phyloP scores from a whole-genome alignment of 1,140 invertebrate genomes.

The Eupeodes corollae region DNA sequence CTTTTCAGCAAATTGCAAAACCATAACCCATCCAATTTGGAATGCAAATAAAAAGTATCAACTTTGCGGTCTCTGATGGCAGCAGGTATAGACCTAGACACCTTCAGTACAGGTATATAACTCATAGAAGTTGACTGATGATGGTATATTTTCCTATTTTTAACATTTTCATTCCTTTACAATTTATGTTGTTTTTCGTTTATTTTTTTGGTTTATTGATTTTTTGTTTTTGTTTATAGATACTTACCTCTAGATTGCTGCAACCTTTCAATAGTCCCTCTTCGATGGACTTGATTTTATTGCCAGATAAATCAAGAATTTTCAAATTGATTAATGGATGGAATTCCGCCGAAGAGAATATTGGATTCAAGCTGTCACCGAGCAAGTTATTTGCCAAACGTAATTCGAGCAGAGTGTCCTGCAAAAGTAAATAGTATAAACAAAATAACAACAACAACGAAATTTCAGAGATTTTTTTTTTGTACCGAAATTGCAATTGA shows the following conservation, averaged over 20 bases:
- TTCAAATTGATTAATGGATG: constrained; percentile 60
- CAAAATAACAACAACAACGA: no score
- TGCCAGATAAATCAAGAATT: constrained; percentile 64
- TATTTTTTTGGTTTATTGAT: not conserved
- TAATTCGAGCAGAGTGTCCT: constrained; percentile 54
- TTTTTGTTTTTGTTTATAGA: not conserved
- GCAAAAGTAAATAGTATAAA: not conserved
- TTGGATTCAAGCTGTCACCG: constrained; percentile 79
- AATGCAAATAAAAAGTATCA: no score
- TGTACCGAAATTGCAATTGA: no score
- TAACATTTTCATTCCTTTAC: no score
- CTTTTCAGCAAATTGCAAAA: no score
- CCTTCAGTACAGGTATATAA: no score
- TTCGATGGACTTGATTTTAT: constrained; percentile 67
- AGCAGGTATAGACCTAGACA: no score
- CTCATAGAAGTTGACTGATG: no score
- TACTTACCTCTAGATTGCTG: constrained; percentile 51
- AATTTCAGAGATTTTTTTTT: no score
- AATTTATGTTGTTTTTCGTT: not conserved
- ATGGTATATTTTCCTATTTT: no score
- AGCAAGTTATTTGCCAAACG: constrained; percentile 67
- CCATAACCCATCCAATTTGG: no score
- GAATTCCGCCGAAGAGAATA: constrained; percentile 75
- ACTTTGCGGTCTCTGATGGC: no score
- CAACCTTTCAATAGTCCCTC: constrained; percentile 77